Conservation (phyloP, 2,888 invertebrate genomes). For the Cactoblastis cactorum region DNA sequence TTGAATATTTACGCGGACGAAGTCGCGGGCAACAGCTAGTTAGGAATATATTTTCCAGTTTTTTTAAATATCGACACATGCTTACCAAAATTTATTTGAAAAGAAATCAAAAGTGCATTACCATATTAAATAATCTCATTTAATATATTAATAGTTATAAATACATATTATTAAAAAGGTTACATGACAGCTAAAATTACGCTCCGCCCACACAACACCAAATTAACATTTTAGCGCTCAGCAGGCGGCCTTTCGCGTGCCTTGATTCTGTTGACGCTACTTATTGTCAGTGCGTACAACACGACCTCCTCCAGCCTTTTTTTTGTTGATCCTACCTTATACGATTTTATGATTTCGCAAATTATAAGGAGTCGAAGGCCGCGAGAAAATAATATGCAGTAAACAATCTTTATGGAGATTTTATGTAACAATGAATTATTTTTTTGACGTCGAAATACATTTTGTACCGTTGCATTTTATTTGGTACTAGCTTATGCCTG, state of each 20-base stretch:
- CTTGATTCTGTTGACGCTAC: constrained; percentile 19
- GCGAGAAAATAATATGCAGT: background rate
- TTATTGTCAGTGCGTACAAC: constrained; percentile 30
- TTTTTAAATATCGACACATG: too few species aligned
- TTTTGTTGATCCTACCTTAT: constrained; percentile 26
- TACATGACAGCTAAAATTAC: too few species aligned
- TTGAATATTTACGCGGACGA: too few species aligned
- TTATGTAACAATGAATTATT: background rate
- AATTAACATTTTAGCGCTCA: constrained; percentile 9
- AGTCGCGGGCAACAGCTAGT: too few species aligned
- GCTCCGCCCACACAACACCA: background rate
- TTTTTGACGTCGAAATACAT: background rate
- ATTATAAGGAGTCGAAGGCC: constrained; percentile 14
- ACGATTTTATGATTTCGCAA: constrained; percentile 19
- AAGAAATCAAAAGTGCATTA: too few species aligned
- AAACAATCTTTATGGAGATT: constrained; percentile 8
- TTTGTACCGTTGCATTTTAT: background rate
- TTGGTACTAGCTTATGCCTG: background rate
- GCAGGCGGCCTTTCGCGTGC: constrained; percentile 22
- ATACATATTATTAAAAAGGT: too few species aligned
- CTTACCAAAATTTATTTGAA: too few species aligned
- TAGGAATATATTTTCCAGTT: too few species aligned
- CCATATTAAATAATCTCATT: too few species aligned
- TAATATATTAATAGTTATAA: too few species aligned
- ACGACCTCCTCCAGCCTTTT: constrained; percentile 35